Conservation (phyloP, 2,888 invertebrate genomes). For the Onchidella celtica region DNA sequence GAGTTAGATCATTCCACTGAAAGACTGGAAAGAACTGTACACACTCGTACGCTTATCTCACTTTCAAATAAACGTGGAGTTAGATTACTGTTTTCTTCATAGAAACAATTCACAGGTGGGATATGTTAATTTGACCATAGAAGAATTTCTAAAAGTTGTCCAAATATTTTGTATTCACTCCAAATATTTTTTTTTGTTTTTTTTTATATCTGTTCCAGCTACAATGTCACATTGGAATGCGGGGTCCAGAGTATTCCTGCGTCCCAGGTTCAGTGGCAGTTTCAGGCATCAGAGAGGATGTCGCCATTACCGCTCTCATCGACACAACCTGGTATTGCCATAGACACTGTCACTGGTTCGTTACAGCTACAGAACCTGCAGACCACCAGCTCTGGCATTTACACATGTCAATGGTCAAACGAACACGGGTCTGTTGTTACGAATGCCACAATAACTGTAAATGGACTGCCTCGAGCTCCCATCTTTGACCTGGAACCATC, state of each 20-base stretch:
- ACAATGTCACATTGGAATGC: conserved; percentile 32
- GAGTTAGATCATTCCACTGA: no score
- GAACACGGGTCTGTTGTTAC: not conserved
- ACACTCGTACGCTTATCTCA: no score
- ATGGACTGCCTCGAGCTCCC: conserved; percentile 4
- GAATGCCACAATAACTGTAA: not conserved
- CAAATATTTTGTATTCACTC: no score
- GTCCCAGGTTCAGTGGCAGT: conserved; percentile 1
- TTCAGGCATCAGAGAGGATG: not conserved
- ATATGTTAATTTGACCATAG: no score
- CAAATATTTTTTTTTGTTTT: no score
- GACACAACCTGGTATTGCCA: not conserved
- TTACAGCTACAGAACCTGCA: not conserved
- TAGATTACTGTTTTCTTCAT: no score
- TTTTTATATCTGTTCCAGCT: no score
- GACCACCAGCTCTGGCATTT: not conserved
- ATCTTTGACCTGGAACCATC: not conserved
- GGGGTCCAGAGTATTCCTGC: conserved; percentile 9
- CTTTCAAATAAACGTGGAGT: no score
- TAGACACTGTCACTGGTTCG: not conserved
- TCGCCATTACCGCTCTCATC: not conserved
- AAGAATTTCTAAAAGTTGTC: no score
- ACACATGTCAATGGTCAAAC: conserved; percentile 32
- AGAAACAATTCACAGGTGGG: no score
- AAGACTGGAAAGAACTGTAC: no score